Evolutionary conservation across 2,888 invertebrate species (phyloP), one percentile per base, ranked within the genome.

Genomic region (Drosophila imparisetae): DNA sequence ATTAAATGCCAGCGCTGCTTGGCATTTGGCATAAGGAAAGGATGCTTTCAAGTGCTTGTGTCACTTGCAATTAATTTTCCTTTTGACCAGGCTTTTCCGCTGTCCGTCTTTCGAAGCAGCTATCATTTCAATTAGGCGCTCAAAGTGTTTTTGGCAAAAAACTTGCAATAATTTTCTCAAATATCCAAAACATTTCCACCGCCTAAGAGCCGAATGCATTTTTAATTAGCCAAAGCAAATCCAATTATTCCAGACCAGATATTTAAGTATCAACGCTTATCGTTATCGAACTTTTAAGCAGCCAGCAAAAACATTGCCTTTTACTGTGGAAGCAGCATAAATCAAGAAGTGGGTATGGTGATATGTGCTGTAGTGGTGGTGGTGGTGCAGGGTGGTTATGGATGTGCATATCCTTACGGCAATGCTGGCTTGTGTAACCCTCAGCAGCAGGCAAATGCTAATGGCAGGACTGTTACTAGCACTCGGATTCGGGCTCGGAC

Each of bases 181-280:
- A 66, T 67, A 66, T 68, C 62, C 18, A 60, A 69, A 70, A 45
- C 67, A 75, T 58, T 77, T 74, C 69, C 65, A 68, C 70, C 69
- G 75, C 73, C 87, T 86, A 89, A 89, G 87, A 89, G 85, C 89
- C 75, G 57, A 59, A 72, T 86, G 87, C 77, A 86, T 86, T 84
- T 86, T 86, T 86, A 75, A 85, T 85, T 60, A 80, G 74, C n/a
- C 69, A 71, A 68, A 80, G 52, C 69, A 87, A 78, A 89, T 74
- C 75, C 75, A 74, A 77, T 86, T 87, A 86, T 83, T 52, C 40
- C 50, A 55, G 45, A 45, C 48, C 62, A 71, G 66, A 69, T 66
- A 69, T 70, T 55, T 42, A 75, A 81, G 66, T 72, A 66, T 65
- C 49, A 52, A 40, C 54, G 57, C 24, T 75, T 69, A 69, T 55